Conservation (phyloP, 2,888 invertebrate species). For the Volucella inflata region DNA sequence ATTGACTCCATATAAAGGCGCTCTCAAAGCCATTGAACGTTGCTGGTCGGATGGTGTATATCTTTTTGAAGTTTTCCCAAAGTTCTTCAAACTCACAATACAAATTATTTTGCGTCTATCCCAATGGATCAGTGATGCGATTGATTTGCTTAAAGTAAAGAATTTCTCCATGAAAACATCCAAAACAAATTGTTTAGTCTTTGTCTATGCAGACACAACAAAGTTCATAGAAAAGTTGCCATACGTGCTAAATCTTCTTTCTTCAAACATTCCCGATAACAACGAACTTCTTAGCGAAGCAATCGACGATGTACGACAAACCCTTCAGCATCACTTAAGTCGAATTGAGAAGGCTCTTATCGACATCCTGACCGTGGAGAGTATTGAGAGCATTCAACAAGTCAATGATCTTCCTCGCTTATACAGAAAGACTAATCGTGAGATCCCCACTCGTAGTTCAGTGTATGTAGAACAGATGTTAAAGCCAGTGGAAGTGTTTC, state of each 20-base stretch:
- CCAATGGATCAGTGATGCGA: constrained; percentile 87
- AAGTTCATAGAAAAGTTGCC: constrained; percentile 78
- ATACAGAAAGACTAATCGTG: constrained; percentile 95
- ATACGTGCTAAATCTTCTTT: constrained; percentile 87
- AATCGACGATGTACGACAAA: constrained; percentile 77
- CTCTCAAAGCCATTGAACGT: constrained; percentile 85
- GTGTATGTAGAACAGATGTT: constrained; percentile 89
- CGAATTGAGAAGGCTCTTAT: constrained; percentile 88
- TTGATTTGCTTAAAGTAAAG: constrained; percentile 77
- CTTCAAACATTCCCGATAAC: constrained; percentile 84
- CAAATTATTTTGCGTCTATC: constrained; percentile 92
- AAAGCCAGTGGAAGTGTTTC: constrained; percentile 84
- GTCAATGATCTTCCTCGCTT: constrained; percentile 97
- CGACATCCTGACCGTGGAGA: constrained; percentile 90
- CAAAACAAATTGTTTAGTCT: constrained; percentile 78
- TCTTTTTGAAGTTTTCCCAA: constrained; percentile 90
- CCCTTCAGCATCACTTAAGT: constrained; percentile 76
- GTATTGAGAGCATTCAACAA: constrained; percentile 88
- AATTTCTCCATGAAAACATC: constrained; percentile 74
- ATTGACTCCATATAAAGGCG: constrained; percentile 82
- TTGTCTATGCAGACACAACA: constrained; percentile 79
- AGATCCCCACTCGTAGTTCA: constrained; percentile 92
- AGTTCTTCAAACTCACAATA: constrained; percentile 95
- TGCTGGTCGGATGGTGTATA: constrained; percentile 93
- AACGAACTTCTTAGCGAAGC: constrained; percentile 79